Conservation (phyloP, 1,140 invertebrate genomes). For the Branchinecta lindahli region DNA sequence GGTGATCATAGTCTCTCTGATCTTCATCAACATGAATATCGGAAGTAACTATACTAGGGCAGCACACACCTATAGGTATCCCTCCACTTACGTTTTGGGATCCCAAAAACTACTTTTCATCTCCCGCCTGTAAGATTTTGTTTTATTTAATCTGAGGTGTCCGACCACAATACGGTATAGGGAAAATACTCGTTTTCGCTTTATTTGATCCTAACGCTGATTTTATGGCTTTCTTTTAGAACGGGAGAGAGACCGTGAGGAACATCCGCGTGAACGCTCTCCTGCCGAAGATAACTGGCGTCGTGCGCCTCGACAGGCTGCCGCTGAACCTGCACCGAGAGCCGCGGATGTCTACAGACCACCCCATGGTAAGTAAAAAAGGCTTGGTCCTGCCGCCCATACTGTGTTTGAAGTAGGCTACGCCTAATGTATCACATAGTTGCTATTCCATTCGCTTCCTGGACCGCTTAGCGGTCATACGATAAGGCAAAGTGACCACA, state of each 20-base stretch:
- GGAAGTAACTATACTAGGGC: no score
- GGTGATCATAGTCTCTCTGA: not conserved
- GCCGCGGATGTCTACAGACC: slow-evolving; percentile 6
- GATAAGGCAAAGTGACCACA: no score
- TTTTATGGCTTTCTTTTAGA: slow-evolving; percentile 12
- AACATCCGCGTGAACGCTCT: slow-evolving; percentile 23
- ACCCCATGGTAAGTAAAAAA: slow-evolving; percentile 16
- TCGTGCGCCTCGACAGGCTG: slow-evolving; percentile 14
- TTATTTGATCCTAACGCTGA: slow-evolving; percentile 22
- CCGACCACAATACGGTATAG: slow-evolving; percentile 20
- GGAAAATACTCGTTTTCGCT: slow-evolving; percentile 25
- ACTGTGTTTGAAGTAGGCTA: not conserved
- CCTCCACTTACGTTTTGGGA: no score
- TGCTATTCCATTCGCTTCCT: no score
- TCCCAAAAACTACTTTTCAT: no score
- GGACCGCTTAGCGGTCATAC: no score
- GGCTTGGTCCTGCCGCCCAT: not conserved
- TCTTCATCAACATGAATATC: no score
- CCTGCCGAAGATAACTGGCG: slow-evolving; percentile 22
- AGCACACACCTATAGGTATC: no score
- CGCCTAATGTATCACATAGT: no score
- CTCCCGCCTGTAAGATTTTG: slow-evolving; percentile 20
- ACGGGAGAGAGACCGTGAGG: slow-evolving; percentile 21
- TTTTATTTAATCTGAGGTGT: slow-evolving; percentile 19
- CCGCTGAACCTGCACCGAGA: slow-evolving; percentile 11